These are phyloP conservation scores for Harpagifer antarcticus DNA, from an alignment of 2,797 vertebrate genomes.

Conservation along the genomic window DNA sequence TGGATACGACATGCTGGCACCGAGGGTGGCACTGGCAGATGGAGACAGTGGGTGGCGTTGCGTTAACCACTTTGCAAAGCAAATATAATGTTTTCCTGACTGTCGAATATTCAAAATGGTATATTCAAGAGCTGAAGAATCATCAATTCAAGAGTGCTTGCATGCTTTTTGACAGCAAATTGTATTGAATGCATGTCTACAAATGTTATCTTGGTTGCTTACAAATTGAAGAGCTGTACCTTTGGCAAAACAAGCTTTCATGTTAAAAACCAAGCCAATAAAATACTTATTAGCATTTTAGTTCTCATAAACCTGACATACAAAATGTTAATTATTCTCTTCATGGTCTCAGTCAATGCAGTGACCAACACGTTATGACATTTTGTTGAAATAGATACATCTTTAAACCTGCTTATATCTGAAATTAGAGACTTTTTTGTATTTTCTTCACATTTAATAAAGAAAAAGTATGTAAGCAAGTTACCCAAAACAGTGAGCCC, in stretches of 20 bases:
- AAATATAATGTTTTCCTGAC: constrained; percentile 31
- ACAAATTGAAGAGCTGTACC: neutral
- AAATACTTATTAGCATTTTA: no score
- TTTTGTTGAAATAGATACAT: neutral
- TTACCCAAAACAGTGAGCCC: constrained; percentile 97
- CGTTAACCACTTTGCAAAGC: constrained; percentile 54
- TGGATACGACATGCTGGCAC: constrained; percentile 94
- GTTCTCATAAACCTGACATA: no score
- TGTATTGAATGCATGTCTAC: neutral
- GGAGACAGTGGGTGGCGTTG: constrained; percentile 63
- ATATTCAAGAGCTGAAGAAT: neutral
- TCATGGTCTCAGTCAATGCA: no score
- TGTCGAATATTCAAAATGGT: constrained; percentile 12
- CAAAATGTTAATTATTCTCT: no score
- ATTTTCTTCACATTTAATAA: neutral
- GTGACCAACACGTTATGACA: neutral
- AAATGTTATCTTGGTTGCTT: neutral
- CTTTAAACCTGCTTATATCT: neutral
- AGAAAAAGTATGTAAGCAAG: neutral
- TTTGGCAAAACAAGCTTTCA: no score
- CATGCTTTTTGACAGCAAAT: neutral
- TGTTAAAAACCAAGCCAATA: neutral
- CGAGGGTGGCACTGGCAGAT: constrained; percentile 92
- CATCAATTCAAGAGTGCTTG: neutral
- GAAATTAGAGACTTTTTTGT: neutral